Evolutionary conservation across 2,113 vertebrate species (phyloP).

Genomic region (Chinchilla lanigera): DNA sequence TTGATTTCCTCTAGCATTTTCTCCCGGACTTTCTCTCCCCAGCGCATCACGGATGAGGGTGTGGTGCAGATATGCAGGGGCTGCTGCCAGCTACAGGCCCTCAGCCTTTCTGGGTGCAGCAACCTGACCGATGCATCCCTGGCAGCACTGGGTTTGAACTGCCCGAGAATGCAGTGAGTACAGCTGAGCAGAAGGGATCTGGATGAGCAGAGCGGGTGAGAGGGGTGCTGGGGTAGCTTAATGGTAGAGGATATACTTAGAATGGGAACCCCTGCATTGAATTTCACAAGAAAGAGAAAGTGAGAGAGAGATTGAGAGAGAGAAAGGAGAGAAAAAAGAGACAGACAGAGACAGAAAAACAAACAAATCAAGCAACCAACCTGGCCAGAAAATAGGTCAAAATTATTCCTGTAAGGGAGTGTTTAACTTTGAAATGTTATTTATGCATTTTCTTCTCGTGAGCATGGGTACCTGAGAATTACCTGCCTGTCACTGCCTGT

Average conservation of each 20-base stretch:
- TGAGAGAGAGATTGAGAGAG: background rate
- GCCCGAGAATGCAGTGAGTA: conserved; percentile 94
- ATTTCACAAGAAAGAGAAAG: background rate
- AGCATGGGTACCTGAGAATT: background rate
- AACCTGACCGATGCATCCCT: conserved; percentile 95
- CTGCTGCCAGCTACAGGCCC: conserved; percentile 93
- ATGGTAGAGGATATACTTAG: background rate
- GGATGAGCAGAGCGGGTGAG: background rate
- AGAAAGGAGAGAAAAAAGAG: background rate
- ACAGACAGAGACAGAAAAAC: background rate
- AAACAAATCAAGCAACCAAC: background rate
- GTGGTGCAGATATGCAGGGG: conserved; percentile 93
- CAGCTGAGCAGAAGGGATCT: background rate
- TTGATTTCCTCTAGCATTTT: background rate
- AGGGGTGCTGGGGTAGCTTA: background rate
- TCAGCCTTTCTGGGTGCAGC: conserved; percentile 95
- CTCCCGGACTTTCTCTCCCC: background rate
- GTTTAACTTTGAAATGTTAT: background rate
- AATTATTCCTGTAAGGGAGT: background rate
- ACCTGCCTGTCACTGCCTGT: background rate
- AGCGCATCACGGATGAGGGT: conserved; percentile 95
- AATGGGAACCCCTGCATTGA: too few relatives aligned
- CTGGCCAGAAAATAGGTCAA: background rate
- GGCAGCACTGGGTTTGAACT: conserved; percentile 95
- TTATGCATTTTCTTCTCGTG: background rate